A percentile compares a stretch with the other conserved stretches of the same genome.
These are phyloP conservation scores for Leptinotarsa lineolata DNA, from an alignment of 1,140 invertebrate species.

Conservation along the genomic window DNA sequence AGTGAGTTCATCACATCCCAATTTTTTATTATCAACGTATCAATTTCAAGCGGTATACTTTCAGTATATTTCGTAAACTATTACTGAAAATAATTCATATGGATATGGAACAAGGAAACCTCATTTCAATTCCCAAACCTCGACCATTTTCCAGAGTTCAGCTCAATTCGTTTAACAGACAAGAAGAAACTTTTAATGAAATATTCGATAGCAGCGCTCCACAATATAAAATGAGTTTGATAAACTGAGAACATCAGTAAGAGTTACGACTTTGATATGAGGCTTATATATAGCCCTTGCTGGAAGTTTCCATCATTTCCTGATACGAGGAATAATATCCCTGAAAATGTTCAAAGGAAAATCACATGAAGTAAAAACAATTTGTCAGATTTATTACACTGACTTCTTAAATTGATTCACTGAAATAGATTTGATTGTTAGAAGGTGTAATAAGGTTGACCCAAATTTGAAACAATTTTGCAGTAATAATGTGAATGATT, in stretches of 20 bases:
- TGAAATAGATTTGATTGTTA: too few relatives aligned
- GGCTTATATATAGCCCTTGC: neutral
- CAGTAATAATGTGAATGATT: too few relatives aligned
- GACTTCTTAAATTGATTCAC: too few relatives aligned
- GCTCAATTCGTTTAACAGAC: neutral
- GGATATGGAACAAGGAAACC: too few relatives aligned
- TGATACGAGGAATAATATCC: neutral
- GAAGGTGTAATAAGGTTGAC: too few relatives aligned
- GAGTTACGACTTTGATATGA: conserved; percentile 1
- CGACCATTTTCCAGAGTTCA: neutral
- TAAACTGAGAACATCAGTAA: conserved; percentile 1
- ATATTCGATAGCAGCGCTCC: conserved; percentile 5
- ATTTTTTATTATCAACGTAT: too few relatives aligned
- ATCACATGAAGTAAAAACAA: neutral
- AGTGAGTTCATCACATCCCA: too few relatives aligned
- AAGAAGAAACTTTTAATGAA: conserved; percentile 1
- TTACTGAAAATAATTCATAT: too few relatives aligned
- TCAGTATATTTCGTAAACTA: too few relatives aligned
- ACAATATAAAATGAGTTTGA: conserved; percentile 4
- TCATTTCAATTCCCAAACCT: neutral
- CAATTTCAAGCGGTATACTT: too few relatives aligned
- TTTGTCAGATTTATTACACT: neutral
- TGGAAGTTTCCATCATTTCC: conserved; percentile 8
- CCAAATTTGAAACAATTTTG: too few relatives aligned
- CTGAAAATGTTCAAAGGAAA: neutral